Evolutionary conservation across 2,888 invertebrate species (phyloP).

Genomic region (Charanyca ferruginea): DNA sequence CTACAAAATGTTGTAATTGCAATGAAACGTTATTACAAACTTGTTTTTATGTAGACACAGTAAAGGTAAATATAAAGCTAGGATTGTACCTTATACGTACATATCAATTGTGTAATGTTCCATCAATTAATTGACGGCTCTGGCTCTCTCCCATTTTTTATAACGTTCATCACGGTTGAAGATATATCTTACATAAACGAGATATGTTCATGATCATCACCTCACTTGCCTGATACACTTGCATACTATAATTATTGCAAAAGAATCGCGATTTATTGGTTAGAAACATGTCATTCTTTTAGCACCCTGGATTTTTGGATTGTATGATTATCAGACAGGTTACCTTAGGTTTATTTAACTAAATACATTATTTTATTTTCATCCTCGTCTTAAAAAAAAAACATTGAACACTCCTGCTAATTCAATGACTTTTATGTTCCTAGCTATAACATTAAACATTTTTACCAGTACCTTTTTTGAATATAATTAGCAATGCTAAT

Average conservation of each 20-base stretch:
- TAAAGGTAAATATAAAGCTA: not conserved
- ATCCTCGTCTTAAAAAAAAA: not conserved
- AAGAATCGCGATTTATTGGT: not conserved
- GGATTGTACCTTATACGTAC: not conserved
- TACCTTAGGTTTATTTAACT: not conserved
- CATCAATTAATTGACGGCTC: not conserved
- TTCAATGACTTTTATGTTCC: slow-evolving; percentile 43
- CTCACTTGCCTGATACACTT: not conserved
- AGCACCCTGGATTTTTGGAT: not conserved
- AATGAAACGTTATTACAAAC: slow-evolving; percentile 9
- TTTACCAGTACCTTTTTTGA: slow-evolving; percentile 19
- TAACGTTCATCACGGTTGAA: not conserved
- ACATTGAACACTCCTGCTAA: slow-evolving; percentile 3
- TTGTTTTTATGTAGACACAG: not conserved
- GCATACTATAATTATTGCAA: not conserved
- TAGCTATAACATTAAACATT: slow-evolving; percentile 17
- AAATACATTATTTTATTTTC: not conserved
- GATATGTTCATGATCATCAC: not conserved
- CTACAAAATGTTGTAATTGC: slow-evolving; percentile 23
- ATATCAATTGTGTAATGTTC: not conserved
- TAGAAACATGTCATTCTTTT: not conserved
- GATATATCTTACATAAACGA: no score
- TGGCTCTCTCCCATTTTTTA: not conserved
- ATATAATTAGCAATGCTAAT: slow-evolving; percentile 30
- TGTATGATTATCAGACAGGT: no score